phyloP scores from a whole-genome alignment of 2,888 invertebrate genomes.

The Cinara cedri region DNA sequence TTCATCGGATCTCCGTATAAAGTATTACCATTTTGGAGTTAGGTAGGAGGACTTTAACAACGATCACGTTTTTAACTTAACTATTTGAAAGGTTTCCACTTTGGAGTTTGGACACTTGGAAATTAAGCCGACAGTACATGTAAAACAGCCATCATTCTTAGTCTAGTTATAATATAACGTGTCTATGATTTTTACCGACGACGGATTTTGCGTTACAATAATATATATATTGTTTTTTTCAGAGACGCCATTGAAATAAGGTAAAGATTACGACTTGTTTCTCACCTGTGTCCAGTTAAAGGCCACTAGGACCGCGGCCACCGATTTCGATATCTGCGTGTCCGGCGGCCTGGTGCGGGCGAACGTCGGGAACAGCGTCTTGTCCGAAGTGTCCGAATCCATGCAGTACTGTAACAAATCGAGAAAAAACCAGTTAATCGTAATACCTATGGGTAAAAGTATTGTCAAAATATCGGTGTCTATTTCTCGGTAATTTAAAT shows the following conservation, averaged over 20 bases:
- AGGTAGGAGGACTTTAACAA: too few species aligned
- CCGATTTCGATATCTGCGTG: conserved; percentile 91
- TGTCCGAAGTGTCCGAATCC: conserved; percentile 86
- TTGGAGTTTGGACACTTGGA: too few species aligned
- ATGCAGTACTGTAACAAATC: conserved; percentile 79
- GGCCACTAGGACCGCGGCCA: conserved; percentile 80
- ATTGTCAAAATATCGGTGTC: not conserved
- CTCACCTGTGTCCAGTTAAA: conserved; percentile 88
- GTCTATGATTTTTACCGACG: too few species aligned
- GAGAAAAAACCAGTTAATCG: not conserved
- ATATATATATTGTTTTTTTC: not conserved
- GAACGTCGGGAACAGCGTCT: conserved; percentile 86
- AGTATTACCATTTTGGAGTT: too few species aligned
- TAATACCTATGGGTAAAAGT: not conserved
- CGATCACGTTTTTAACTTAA: too few species aligned
- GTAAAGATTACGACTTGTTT: not conserved
- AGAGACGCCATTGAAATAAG: too few species aligned
- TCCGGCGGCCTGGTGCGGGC: conserved; percentile 90
- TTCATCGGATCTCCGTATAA: too few species aligned
- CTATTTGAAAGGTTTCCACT: too few species aligned
- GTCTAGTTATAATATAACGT: too few species aligned
- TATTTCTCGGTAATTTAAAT: not conserved
- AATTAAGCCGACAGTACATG: too few species aligned
- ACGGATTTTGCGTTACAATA: too few species aligned
- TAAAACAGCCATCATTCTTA: too few species aligned